A percentile compares a stretch with the other conserved stretches of the same genome.
These are phyloP conservation scores for Channa maculata DNA, from an alignment of 2,113 vertebrate genomes.

Conservation along the genomic window DNA sequence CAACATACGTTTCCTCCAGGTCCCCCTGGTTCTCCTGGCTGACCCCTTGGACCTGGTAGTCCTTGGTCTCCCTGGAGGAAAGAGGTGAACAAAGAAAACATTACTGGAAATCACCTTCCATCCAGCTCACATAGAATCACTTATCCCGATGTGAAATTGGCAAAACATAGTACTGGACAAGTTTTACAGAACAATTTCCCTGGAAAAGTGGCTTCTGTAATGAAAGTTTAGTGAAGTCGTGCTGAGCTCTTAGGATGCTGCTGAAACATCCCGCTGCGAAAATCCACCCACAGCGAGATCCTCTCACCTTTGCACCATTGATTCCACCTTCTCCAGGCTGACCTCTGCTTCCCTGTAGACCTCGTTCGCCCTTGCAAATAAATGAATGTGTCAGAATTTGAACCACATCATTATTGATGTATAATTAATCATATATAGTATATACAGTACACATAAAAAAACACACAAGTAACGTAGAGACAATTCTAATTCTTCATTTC, in stretches of 20 bases:
- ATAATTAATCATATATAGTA: no score
- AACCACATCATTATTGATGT: constrained; percentile 15
- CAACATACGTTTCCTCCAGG: constrained; percentile 61
- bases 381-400: constrained; percentile 30
- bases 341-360: constrained; percentile 61
- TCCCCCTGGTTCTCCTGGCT: constrained; percentile 53
- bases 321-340: constrained; percentile 55
- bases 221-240: background rate
- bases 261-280: constrained; percentile 24
- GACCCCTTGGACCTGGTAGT: constrained; percentile 68
- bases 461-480: constrained; percentile 3
- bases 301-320: constrained; percentile 73
- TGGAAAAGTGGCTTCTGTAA: background rate
- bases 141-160: constrained; percentile 29
- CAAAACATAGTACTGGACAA: background rate
- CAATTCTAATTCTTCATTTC: background rate
- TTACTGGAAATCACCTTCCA: background rate
- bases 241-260: constrained; percentile 21
- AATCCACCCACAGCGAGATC: constrained; percentile 33
- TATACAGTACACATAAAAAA: constrained; percentile 3
- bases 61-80: constrained; percentile 65
- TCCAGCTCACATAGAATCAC: background rate
- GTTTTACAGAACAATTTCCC: background rate
- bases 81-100: background rate
- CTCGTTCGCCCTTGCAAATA: constrained; percentile 71